Percentiles rank a stretch among this genome's conserved stretches.
Evolutionary conservation across 2,113 vertebrate species (phyloP).

Genomic region (Platysteira castanea): DNA sequence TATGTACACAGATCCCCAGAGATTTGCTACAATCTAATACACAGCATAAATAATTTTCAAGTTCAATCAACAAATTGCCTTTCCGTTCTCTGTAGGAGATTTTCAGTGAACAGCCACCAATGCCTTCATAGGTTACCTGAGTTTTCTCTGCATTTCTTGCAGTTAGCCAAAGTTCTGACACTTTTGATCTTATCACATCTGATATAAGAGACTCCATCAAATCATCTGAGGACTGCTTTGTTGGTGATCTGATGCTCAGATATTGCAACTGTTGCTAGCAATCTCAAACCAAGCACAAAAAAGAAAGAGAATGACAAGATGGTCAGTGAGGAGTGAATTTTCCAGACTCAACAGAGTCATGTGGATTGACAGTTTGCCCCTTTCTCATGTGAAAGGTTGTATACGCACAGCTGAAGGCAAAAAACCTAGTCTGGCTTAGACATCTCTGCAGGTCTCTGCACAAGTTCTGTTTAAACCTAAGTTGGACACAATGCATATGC

Average conservation of each 20-base stretch:
- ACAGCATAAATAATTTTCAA: neutral
- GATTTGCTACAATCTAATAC: neutral
- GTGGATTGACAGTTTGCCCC: neutral
- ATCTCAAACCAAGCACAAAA: neutral
- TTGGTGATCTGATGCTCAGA: neutral
- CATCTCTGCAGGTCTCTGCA: neutral
- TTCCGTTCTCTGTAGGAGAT: neutral
- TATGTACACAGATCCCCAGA: neutral
- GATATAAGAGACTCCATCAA: neutral
- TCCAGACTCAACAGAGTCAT: neutral
- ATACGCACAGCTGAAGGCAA: neutral
- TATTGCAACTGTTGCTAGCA: neutral
- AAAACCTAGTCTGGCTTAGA: neutral
- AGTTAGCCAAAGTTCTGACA: neutral
- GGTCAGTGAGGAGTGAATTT: neutral
- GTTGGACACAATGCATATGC: fast-evolving
- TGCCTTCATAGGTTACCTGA: neutral
- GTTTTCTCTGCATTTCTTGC: neutral
- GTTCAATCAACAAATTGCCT: neutral
- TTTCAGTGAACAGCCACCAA: neutral
- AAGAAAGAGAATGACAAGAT: neutral
- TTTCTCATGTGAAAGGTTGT: neutral
- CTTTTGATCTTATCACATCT: neutral
- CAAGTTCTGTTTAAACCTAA: neutral
- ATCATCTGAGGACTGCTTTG: neutral